These are phyloP conservation scores for pig (Sus scrofa) DNA, from an alignment of 2,113 vertebrate genomes.

Conservation along the genomic window DNA sequence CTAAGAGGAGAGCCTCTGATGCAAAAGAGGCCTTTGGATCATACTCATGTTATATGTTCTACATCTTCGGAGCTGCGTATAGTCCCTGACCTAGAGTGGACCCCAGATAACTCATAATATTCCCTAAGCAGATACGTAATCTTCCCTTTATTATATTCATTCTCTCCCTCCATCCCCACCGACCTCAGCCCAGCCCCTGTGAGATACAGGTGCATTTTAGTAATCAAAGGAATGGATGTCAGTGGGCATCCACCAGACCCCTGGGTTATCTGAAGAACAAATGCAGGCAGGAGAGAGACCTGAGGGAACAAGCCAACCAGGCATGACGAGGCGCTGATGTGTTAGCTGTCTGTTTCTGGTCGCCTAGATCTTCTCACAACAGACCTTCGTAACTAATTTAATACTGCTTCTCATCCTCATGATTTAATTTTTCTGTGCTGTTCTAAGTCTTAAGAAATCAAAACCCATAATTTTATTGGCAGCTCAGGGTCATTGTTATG, in stretches of 20 bases:
- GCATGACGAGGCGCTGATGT: neutral
- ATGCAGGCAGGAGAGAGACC: too few relatives aligned
- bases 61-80: neutral
- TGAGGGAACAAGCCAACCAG: neutral
- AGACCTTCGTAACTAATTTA: neutral
- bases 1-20: neutral
- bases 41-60: neutral
- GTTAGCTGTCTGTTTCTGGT: neutral
- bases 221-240: too few relatives aligned
- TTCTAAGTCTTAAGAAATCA: neutral
- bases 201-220: neutral
- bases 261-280: neutral
- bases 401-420: neutral
- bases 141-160: neutral
- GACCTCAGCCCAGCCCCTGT: too few relatives aligned
- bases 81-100: neutral
- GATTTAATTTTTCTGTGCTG: neutral
- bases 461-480: neutral
- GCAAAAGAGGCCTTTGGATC: neutral
- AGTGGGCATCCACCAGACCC: neutral
- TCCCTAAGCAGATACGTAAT: neutral
- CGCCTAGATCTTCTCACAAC: neutral
- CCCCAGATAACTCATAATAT: neutral
- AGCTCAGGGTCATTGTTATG: neutral
- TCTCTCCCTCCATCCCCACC: neutral